Evolutionary conservation across 2,797 vertebrate species (phyloP), one percentile per base, ranked within the genome.

Genomic region (Sylvia borin): DNA sequence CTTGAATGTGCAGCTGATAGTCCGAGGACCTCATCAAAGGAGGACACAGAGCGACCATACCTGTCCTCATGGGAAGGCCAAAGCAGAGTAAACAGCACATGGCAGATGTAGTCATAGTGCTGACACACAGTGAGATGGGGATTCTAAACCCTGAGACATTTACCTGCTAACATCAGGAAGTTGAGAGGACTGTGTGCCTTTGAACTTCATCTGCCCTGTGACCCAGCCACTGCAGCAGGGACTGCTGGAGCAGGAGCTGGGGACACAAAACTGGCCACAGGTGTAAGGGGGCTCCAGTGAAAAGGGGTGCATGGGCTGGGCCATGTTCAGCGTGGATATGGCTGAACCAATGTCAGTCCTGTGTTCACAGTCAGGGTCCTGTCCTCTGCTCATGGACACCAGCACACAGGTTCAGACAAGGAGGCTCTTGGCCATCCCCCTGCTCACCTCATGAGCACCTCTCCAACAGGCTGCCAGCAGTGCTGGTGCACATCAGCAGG

Each of bases 251-350:
- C n/a, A n/a, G 36, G 12, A 65, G 67, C 65, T 27, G 53, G 42
- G 48, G 45, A n/a, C 45, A n/a, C 53, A 42, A 21, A 29, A 8
- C 14, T 11, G 13, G 3, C 50, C 77, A 3, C 20, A 66, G 40
- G 7, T 13, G 43, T 10, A 7, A 22, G 0, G 0, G 31, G 34
- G 61, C 43, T 50, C 43, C 5, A 4, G 68, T 17, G 42, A 11
- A 21, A 32, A 34, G 29, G 38, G 42, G 16, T 1, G 3, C 36
- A 9, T 1, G 36, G 18, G 48, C 38, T 32, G 38, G 7, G 3
- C 48, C 1, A 1, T 7, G 2, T 22, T 47, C 45, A 45, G 45
- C 24, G 5, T 2, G 48, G 26, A 7, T 5, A 5, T 0, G 5
- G 67, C 51, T 62, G 75, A 40, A 9, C 5, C 5, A 36, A 1